Conservation (phyloP, 2,888 invertebrate genomes). For the Drosophila yooni region DNA sequence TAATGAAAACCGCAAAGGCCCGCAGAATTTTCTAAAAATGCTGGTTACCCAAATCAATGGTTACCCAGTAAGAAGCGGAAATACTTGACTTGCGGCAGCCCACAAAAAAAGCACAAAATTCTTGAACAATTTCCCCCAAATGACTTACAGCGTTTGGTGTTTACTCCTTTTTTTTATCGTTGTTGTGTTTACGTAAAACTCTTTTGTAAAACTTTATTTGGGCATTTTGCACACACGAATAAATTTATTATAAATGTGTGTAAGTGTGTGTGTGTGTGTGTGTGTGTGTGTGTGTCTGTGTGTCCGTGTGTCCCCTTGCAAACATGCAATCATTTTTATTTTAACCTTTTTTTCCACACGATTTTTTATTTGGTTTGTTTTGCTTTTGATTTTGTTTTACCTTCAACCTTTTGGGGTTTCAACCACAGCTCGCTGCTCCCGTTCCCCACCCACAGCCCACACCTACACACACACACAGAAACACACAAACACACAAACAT, state of each 20-base stretch:
- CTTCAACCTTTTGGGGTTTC: slow-evolving; percentile 77
- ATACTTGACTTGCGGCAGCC: background rate
- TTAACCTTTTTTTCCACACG: slow-evolving; percentile 71
- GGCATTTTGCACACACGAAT: slow-evolving; percentile 18
- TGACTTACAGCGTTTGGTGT: slow-evolving; percentile 21
- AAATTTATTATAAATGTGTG: slow-evolving; percentile 15
- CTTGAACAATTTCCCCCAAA: slow-evolving; percentile 36
- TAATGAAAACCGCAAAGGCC: slow-evolving; percentile 38
- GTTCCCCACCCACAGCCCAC: slow-evolving; percentile 35
- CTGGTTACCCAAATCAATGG: slow-evolving; percentile 31
- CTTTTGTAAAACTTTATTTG: slow-evolving; percentile 47
- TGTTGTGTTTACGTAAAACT: slow-evolving; percentile 31
- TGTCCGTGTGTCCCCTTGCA: slow-evolving; percentile 34
- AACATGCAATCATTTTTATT: slow-evolving; percentile 54
- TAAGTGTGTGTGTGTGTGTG: slow-evolving; percentile 12
- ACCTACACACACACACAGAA: slow-evolving; percentile 24
- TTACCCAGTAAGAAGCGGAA: slow-evolving; percentile 1
- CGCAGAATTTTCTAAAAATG: slow-evolving; percentile 35
- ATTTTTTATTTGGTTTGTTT: slow-evolving; percentile 72
- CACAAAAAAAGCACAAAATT: slow-evolving; percentile 25
- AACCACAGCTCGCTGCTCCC: slow-evolving; percentile 30
- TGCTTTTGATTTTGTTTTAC: slow-evolving; percentile 67
- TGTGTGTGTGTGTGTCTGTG: slow-evolving; percentile 12
- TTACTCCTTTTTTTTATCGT: slow-evolving; percentile 1
- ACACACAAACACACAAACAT: slow-evolving; percentile 23